phyloP scores from a whole-genome alignment of 2,888 invertebrate species.

The Caprella mutica region DNA sequence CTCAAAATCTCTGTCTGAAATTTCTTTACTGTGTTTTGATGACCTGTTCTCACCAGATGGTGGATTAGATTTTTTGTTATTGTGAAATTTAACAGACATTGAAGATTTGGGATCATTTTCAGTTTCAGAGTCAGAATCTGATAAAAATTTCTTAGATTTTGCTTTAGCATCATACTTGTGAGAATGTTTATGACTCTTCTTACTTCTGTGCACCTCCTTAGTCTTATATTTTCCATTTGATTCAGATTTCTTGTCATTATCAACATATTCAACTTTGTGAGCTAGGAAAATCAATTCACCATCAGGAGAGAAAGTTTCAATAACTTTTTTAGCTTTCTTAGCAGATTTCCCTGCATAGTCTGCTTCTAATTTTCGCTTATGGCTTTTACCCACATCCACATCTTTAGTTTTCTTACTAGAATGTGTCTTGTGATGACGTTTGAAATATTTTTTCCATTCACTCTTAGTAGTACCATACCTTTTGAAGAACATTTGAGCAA shows the following conservation, averaged over 20 bases:
- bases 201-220: not conserved
- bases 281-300: too few species aligned
- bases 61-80: too few species aligned
- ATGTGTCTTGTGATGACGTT: too few species aligned
- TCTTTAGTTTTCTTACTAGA: not conserved
- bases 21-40: too few species aligned
- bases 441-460: constrained; percentile 15
- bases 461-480: constrained; percentile 19
- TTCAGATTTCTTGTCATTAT: not conserved
- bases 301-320: not conserved
- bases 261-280: not conserved
- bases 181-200: not conserved
- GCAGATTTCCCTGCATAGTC: not conserved
- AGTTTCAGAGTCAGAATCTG: not conserved
- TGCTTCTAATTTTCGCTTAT: not conserved
- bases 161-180: not conserved
- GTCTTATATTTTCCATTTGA: not conserved
- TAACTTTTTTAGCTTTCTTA: not conserved
- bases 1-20: too few species aligned
- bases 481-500: constrained; percentile 17
- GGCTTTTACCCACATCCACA: not conserved
- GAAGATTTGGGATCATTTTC: not conserved
- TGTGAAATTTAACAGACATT: not conserved
- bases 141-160: not conserved
- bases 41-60: too few species aligned